Percentiles rank a stretch among this genome's conserved stretches.
Evolutionary conservation across 1,140 invertebrate species (phyloP).

Genomic region (Hycleus cichorii): DNA sequence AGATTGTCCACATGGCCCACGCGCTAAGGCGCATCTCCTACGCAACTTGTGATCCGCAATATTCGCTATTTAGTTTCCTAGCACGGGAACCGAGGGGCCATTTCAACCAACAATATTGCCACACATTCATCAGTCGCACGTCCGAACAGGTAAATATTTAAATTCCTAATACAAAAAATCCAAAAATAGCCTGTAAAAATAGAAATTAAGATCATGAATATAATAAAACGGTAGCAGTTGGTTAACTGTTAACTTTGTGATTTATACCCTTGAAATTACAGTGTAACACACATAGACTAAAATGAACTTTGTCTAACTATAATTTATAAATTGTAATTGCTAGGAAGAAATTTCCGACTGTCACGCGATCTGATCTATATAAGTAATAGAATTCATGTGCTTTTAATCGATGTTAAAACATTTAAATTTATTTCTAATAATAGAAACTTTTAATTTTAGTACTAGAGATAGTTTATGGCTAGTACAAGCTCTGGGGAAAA

Average conservation of each 20-base stretch:
- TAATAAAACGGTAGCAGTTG: conserved; percentile 22
- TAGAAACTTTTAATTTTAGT: too few species aligned
- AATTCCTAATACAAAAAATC: too few species aligned
- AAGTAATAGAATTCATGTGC: neutral
- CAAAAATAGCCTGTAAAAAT: too few species aligned
- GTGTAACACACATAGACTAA: conserved; percentile 12
- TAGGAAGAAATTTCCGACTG: conserved; percentile 13
- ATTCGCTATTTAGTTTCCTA: conserved; percentile 75
- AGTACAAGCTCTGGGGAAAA: too few species aligned
- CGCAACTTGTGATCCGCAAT: conserved; percentile 75
- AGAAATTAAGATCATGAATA: neutral
- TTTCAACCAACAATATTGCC: conserved; percentile 71
- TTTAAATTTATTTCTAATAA: too few species aligned
- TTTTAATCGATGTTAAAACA: too few species aligned
- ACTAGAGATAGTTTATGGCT: too few species aligned
- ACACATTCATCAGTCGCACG: conserved; percentile 71
- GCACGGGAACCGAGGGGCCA: conserved; percentile 71
- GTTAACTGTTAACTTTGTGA: conserved; percentile 16
- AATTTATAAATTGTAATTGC: conserved; percentile 27
- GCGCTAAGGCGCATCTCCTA: conserved; percentile 78
- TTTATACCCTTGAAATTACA: conserved; percentile 26
- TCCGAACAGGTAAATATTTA: conserved; percentile 60
- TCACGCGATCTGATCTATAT: conserved; percentile 18
- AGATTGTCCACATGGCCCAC: conserved; percentile 81
- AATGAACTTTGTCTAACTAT: conserved; percentile 21